Conservation (phyloP, 2,797 vertebrate species). For the Cercopithecus diana region DNA sequence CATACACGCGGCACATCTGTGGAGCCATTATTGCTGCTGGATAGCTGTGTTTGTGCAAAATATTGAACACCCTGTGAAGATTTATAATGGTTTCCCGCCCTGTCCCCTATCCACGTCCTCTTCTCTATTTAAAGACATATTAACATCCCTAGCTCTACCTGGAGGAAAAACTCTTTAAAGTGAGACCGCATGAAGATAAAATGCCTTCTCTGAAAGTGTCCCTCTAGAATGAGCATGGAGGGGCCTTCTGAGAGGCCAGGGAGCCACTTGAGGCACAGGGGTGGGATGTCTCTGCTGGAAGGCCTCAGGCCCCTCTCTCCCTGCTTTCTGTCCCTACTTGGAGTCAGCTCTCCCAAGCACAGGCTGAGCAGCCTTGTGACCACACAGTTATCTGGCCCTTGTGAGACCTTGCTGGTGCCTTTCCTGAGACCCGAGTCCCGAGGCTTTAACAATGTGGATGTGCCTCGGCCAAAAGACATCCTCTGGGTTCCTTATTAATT, state of each 20-base stretch:
- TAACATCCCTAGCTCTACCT: constrained; percentile 45
- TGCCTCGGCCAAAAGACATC: neutral
- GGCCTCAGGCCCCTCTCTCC: neutral
- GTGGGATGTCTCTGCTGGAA: neutral
- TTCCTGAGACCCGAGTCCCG: neutral
- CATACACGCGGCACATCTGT: neutral
- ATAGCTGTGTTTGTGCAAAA: constrained; percentile 59
- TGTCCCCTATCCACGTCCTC: neutral
- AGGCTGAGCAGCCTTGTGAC: neutral
- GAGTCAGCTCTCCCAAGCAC: neutral
- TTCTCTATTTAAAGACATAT: constrained; percentile 63
- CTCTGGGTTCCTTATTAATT: neutral
- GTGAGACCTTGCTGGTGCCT: neutral
- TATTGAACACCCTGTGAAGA: constrained; percentile 65
- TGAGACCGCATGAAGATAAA: constrained; percentile 46
- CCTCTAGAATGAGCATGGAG: neutral
- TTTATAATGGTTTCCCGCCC: constrained; percentile 24
- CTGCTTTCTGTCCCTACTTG: neutral
- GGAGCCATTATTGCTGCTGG: constrained; percentile 48
- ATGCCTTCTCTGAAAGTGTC: neutral
- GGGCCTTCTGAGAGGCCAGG: neutral
- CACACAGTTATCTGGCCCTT: neutral
- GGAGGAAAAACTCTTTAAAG: constrained; percentile 59
- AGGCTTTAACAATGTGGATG: neutral
- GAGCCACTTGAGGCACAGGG: neutral